Evolutionary conservation across 1,140 invertebrate species (phyloP).

Genomic region (Leptopilina clavipes): DNA sequence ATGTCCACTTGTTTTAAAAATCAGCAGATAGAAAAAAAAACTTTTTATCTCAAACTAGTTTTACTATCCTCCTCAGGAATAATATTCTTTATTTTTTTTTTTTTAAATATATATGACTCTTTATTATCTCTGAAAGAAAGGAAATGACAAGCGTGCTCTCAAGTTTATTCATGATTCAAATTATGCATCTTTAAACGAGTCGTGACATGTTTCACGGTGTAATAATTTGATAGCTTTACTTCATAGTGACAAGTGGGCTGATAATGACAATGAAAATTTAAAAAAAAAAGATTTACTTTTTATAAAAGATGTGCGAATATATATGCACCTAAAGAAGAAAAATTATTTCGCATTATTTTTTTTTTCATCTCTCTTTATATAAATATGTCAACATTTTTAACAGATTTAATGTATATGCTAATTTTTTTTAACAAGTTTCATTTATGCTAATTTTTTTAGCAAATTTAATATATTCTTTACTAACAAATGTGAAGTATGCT

Average conservation of each 20-base stretch:
- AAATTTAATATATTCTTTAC: slow-evolving; percentile 5
- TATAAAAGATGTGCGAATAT: no score
- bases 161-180: slow-evolving; percentile 2
- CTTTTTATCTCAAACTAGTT: no score
- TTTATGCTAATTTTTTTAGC: background rate
- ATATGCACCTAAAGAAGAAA: no score
- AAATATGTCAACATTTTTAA: no score
- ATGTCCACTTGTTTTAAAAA: no score
- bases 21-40: no score
- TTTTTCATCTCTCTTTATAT: no score
- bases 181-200: slow-evolving; percentile 7
- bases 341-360: no score
- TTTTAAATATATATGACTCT: background rate
- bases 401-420: background rate
- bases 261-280: slow-evolving; percentile 11
- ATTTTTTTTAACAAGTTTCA: background rate
- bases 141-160: slow-evolving; percentile 22
- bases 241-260: background rate
- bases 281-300: background rate
- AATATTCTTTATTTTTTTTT: no score
- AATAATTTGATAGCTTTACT: slow-evolving; percentile 7
- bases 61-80: no score
- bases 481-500: background rate
- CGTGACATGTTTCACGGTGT: slow-evolving; percentile 22
- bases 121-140: slow-evolving; percentile 10